These are phyloP conservation scores for Lasioglossum marginatum DNA, from an alignment of 2,888 invertebrate genomes.

Conservation along the genomic window DNA sequence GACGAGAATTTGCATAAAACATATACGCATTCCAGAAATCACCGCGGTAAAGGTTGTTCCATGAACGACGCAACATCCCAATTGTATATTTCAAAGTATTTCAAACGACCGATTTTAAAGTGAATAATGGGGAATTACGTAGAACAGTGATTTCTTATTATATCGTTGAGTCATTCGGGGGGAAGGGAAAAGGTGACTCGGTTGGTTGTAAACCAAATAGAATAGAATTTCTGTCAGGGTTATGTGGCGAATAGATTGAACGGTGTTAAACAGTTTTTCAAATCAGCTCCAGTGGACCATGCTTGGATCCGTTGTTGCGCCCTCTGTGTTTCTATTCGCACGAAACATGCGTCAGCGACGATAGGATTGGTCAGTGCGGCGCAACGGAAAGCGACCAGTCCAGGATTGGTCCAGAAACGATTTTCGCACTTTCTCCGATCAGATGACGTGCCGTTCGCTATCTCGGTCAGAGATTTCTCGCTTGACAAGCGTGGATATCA, in stretches of 20 bases:
- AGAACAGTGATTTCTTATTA: slow-evolving; percentile 1
- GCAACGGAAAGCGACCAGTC: slow-evolving; percentile 31
- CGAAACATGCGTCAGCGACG: slow-evolving; percentile 30
- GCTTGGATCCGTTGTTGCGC: not conserved
- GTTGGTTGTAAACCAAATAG: not conserved
- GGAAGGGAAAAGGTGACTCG: not conserved
- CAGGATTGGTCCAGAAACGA: slow-evolving; percentile 59
- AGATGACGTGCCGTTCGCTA: slow-evolving; percentile 60
- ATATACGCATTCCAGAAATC: not conserved
- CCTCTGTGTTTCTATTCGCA: not conserved
- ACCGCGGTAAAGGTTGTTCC: not conserved
- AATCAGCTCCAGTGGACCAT: not conserved
- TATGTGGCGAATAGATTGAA: not conserved
- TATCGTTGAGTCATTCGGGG: slow-evolving; percentile 15
- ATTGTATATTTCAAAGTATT: not conserved
- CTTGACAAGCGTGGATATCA: slow-evolving; percentile 50
- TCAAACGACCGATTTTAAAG: not conserved
- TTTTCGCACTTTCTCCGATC: slow-evolving; percentile 72
- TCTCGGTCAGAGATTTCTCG: slow-evolving; percentile 57
- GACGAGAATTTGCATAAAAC: not conserved
- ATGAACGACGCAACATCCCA: not conserved
- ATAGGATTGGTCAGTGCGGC: slow-evolving; percentile 30
- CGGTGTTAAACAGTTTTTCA: not conserved
- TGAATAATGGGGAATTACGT: not conserved
- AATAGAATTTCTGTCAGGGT: not conserved